These are phyloP conservation scores for Pocillopora meandrina DNA, from an alignment of 92 coral and sea anemone genomes.

Conservation along the genomic window DNA sequence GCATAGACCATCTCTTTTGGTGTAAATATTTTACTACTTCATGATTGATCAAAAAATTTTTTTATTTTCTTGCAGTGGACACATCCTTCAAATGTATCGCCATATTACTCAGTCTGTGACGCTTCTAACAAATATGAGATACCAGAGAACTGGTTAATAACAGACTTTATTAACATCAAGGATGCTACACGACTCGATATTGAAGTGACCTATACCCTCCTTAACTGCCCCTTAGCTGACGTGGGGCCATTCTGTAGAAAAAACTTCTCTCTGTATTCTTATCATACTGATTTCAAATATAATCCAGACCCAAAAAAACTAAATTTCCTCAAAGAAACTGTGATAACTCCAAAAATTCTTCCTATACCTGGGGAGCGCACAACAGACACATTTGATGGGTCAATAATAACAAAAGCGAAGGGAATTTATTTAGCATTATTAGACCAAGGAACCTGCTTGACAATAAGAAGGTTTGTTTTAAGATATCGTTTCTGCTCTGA, in stretches of 20 bases:
- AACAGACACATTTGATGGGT: slow-evolving; percentile 15
- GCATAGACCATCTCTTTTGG: no score
- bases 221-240: slow-evolving; percentile 17
- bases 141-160: slow-evolving; percentile 68
- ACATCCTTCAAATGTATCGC: neutral
- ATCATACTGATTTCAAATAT: slow-evolving; percentile 30
- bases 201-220: slow-evolving; percentile 38
- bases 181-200: slow-evolving; percentile 57
- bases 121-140: neutral
- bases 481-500: slow-evolving; percentile 63
- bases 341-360: slow-evolving; percentile 14
- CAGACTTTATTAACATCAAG: slow-evolving; percentile 51
- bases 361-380: neutral
- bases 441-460: slow-evolving; percentile 73
- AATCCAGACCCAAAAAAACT: neutral
- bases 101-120: slow-evolving; percentile 53
- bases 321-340: slow-evolving; percentile 7
- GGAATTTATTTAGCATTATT: slow-evolving; percentile 69
- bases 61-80: slow-evolving; percentile 32
- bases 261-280: slow-evolving; percentile 45
- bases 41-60: neutral
- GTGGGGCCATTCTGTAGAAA: slow-evolving; percentile 34
- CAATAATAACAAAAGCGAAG: slow-evolving; percentile 30
- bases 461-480: slow-evolving; percentile 40
- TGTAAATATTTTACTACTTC: no score